These are phyloP conservation scores for Orussus abietinus DNA, from an alignment of 1,140 invertebrate genomes.

Conservation along the genomic window DNA sequence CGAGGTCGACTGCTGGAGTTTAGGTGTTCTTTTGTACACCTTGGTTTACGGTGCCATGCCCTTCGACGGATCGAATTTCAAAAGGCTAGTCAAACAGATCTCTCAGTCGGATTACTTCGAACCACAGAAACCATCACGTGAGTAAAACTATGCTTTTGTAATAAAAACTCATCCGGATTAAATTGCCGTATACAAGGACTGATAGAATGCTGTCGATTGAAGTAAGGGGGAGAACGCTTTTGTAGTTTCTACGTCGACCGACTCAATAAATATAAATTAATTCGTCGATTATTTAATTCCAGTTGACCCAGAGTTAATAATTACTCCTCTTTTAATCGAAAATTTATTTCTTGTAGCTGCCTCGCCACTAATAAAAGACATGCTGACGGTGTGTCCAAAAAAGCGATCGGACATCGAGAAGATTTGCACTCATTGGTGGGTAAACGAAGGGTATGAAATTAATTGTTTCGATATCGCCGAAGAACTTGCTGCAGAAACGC, in stretches of 20 bases:
- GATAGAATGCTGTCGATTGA: too few species aligned
- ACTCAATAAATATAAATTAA: too few species aligned
- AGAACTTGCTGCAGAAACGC: slow-evolving; percentile 83
- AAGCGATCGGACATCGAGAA: slow-evolving; percentile 88
- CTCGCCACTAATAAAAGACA: slow-evolving; percentile 88
- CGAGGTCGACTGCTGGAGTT: slow-evolving; percentile 92
- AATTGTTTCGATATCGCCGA: slow-evolving; percentile 84
- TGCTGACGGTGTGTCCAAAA: slow-evolving; percentile 88
- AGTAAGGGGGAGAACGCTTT: too few species aligned
- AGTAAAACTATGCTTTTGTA: slow-evolving; percentile 42
- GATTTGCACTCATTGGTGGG: slow-evolving; percentile 92
- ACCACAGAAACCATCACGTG: slow-evolving; percentile 89
- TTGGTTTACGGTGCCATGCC: slow-evolving; percentile 99
- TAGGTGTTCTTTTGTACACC: slow-evolving; percentile 96
- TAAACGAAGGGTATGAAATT: slow-evolving; percentile 82
- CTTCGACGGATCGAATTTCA: slow-evolving; percentile 98
- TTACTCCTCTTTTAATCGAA: too few species aligned
- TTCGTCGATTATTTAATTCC: too few species aligned
- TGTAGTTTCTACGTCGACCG: too few species aligned
- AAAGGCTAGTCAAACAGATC: slow-evolving; percentile 94
- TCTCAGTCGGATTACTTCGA: slow-evolving; percentile 96
- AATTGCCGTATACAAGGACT: too few species aligned
- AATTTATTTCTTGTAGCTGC: slow-evolving; percentile 78
- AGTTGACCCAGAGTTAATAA: too few species aligned
- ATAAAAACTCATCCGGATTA: too few species aligned